These are phyloP conservation scores for Onthophagus sagittarius DNA, from an alignment of 2,888 invertebrate genomes.

Conservation along the genomic window DNA sequence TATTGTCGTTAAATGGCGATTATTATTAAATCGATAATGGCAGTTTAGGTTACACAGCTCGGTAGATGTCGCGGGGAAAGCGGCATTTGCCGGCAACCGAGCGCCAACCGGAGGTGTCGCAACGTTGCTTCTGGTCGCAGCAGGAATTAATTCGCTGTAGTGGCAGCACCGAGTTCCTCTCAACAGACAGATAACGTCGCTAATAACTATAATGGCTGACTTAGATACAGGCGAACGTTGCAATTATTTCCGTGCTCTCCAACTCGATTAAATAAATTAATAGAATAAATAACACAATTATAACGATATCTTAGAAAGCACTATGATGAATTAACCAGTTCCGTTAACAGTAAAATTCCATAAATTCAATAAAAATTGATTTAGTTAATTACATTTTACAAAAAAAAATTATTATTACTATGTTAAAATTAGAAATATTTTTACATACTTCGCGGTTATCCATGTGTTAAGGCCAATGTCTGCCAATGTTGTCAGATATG, in stretches of 20 bases:
- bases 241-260: constrained; percentile 13
- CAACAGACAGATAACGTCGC: not conserved
- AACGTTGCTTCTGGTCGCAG: not conserved
- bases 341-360: constrained; percentile 8
- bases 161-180: not conserved
- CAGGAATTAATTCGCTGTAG: not conserved
- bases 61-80: not conserved
- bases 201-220: not conserved
- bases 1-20: not conserved
- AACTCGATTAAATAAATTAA: constrained; percentile 1
- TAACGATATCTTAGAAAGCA: constrained; percentile 8
- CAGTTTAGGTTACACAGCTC: too few relatives aligned
- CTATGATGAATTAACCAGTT: constrained; percentile 16
- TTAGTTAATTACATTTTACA: too few relatives aligned
- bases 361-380: too few relatives aligned
- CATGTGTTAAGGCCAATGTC: too few relatives aligned
- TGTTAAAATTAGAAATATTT: too few relatives aligned
- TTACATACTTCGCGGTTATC: too few relatives aligned
- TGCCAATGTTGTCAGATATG: too few relatives aligned
- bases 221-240: constrained; percentile 1
- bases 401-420: too few relatives aligned
- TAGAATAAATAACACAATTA: constrained; percentile 7
- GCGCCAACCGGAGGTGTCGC: not conserved
- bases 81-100: not conserved
- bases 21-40: too few relatives aligned